Evolutionary conservation across 2,888 invertebrate species (phyloP), one percentile per base, ranked within the genome.

Genomic region (Nezara viridula): DNA sequence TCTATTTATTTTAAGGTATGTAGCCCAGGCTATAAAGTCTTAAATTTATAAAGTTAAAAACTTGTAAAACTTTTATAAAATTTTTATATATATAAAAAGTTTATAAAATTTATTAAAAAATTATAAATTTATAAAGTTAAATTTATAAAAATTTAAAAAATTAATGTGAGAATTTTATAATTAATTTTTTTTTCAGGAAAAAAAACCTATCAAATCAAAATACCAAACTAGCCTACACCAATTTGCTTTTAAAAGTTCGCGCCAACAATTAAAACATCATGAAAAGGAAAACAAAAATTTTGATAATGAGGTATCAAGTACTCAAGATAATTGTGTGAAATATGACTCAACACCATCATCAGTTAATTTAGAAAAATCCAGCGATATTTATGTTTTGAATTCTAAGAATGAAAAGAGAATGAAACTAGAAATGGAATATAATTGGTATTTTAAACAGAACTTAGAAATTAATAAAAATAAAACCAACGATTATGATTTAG

Each of bases 221-320:
- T 44, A 47, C 49, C 88, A 88, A n/a, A 88, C 88, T 10, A 88
- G 44, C 60, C 44, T 88, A 14, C 44, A 88, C 73, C 88, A 88
- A 21, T 88, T 37, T 73, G 73, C 32, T 66, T 88, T 88, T 49
- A 88, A 44, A 47, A 81, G 81, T 81, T 37, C 40, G 24, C 81
- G 81, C n/a, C 40, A 47, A 40, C 81, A 81, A 81, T 81, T 81
- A 47, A 81, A 81, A 81, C 81, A 81, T 47, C 12, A 55, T n/a
- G 21, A 37, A n/a, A 44, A 73, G 16, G 55, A 88, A 47, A 49
- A 32, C 49, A 49, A 27, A 12, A 66, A 40, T 27, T 88, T 66
- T 73, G 88, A 88, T 66, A n/a, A 60, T 47, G 88, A 88, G 44
- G 88, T 88, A 16, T 88, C 88, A 47, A 88, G 88, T 73, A 88